phyloP scores from a whole-genome alignment of 2,888 invertebrate species.

The Bursaphelenchus okinawaensis region DNA sequence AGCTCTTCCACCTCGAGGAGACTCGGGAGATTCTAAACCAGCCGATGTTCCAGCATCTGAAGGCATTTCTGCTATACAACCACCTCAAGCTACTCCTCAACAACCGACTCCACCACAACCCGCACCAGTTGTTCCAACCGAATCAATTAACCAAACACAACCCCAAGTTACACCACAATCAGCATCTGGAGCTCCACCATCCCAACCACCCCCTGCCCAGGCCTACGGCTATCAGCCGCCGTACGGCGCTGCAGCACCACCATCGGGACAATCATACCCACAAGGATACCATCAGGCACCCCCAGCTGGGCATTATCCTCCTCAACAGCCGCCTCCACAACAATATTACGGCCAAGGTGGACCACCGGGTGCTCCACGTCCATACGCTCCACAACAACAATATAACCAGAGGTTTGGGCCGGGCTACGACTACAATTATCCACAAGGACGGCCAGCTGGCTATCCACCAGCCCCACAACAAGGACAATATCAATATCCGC shows the following conservation, averaged over 20 bases:
- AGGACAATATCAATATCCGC: not conserved
- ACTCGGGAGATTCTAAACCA: constrained; percentile 7
- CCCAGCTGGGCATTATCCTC: constrained; percentile 10
- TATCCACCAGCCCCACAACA: not conserved
- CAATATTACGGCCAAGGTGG: not conserved
- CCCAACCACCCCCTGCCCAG: not conserved
- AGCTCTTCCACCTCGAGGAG: constrained; percentile 5
- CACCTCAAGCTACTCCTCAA: constrained; percentile 1
- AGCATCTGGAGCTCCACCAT: constrained; percentile 3
- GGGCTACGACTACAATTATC: not conserved
- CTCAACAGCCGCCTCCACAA: constrained; percentile 12
- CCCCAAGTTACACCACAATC: constrained; percentile 6
- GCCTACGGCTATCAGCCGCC: not conserved
- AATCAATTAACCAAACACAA: constrained; percentile 10
- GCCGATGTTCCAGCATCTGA: constrained; percentile 13
- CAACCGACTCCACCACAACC: not conserved
- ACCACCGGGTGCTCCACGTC: not conserved
- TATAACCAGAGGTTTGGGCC: not conserved
- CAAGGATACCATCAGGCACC: constrained; percentile 4
- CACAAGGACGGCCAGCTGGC: not conserved
- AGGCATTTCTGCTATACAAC: not conserved
- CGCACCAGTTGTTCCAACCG: constrained; percentile 9
- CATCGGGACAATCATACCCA: constrained; percentile 9
- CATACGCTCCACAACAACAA: constrained; percentile 18
- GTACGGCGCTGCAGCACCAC: constrained; percentile 2